Percentiles rank a stretch among this genome's conserved stretches.
Evolutionary conservation across 2,113 vertebrate species (phyloP).

Genomic region (Nycticebus coucang): DNA sequence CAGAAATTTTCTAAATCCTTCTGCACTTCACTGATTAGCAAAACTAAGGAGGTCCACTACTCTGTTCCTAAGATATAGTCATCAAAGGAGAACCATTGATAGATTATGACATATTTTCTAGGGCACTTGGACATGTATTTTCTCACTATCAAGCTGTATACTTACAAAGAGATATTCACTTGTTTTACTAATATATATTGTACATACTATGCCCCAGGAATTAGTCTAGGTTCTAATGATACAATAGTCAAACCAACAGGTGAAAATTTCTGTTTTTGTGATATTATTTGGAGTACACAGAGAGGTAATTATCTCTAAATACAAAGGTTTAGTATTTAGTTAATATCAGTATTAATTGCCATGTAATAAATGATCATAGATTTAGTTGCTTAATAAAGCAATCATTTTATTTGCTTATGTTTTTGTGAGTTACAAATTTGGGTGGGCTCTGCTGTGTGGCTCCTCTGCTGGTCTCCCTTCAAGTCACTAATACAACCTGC

Average conservation of each 20-base stretch:
- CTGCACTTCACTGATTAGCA: not conserved
- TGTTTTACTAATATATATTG: not conserved
- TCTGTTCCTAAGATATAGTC: not conserved
- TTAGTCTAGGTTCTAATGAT: not conserved
- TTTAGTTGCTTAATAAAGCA: not conserved
- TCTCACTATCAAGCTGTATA: not conserved
- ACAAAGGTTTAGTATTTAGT: not conserved
- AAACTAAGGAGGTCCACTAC: not conserved
- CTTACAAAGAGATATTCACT: not conserved
- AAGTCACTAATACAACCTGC: accelerated
- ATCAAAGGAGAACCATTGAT: not conserved
- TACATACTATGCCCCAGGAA: not conserved
- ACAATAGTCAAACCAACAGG: not conserved
- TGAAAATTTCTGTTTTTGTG: not conserved
- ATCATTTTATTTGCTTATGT: not conserved
- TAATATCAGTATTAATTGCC: not conserved
- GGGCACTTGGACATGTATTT: not conserved
- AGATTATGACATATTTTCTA: not conserved
- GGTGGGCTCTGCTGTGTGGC: not conserved
- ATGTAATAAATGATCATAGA: not conserved
- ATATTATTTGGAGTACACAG: not conserved
- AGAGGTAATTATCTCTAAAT: not conserved
- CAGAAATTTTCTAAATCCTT: not conserved
- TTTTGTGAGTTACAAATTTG: not conserved
- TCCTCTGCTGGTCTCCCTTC: not conserved